Conservation (phyloP, 2,797 vertebrate species). For the Onychomys arenicola region DNA sequence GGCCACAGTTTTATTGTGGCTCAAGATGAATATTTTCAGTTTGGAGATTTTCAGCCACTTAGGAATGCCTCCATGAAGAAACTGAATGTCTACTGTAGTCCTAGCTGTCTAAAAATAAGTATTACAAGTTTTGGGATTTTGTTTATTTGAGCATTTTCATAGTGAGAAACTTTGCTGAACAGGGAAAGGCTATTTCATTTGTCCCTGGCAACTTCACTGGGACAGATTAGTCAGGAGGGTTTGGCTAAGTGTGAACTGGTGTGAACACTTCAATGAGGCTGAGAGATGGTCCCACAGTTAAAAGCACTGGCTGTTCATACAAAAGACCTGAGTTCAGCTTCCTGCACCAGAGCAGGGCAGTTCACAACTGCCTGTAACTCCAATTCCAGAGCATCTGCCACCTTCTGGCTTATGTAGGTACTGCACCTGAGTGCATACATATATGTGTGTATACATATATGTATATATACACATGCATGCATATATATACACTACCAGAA, state of each 20-base stretch:
- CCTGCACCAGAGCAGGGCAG: not conserved
- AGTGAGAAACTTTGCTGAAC: accelerated
- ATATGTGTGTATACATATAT: too few species aligned
- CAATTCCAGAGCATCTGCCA: not conserved
- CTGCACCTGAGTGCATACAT: not conserved
- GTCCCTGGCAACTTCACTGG: not conserved
- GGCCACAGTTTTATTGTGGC: accelerated
- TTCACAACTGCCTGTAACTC: not conserved
- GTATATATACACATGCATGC: too few species aligned
- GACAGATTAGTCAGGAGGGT: too few species aligned
- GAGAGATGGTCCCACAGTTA: not conserved
- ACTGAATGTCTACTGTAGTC: not conserved
- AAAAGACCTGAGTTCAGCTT: not conserved
- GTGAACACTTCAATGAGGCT: not conserved
- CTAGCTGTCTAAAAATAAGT: constrained; percentile 79
- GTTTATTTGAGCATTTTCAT: not conserved
- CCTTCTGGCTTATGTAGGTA: not conserved
- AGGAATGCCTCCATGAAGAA: not conserved
- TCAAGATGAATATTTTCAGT: not conserved
- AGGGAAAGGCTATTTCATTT: not conserved
- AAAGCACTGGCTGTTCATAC: not conserved
- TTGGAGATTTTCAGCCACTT: accelerated
- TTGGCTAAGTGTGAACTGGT: not conserved
- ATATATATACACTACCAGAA: not conserved
- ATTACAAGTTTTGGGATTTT: constrained; percentile 35